These are phyloP conservation scores for Sialis lutaria DNA, from an alignment of 2,888 invertebrate genomes.

Conservation along the genomic window DNA sequence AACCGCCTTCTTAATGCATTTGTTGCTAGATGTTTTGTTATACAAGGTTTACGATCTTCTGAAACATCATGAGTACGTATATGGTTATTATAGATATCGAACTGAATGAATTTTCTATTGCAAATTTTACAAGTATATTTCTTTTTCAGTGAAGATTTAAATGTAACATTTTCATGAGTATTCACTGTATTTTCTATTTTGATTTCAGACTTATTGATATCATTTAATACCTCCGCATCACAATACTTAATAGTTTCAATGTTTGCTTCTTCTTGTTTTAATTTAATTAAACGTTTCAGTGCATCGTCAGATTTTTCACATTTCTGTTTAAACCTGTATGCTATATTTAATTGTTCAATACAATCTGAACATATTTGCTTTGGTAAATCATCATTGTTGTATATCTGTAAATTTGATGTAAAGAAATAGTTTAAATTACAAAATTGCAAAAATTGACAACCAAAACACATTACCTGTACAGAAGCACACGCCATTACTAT, in stretches of 20 bases:
- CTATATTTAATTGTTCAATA: neutral
- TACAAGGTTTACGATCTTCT: neutral
- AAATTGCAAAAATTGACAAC: too few species aligned
- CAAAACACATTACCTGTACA: neutral
- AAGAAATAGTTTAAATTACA: too few species aligned
- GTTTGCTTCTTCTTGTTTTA: neutral
- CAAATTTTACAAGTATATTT: constrained; percentile 8
- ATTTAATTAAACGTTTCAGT: neutral
- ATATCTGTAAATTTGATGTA: neutral
- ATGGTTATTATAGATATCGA: constrained; percentile 6
- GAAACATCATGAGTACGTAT: neutral
- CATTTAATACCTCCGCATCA: neutral
- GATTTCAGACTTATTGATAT: neutral
- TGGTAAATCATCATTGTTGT: neutral
- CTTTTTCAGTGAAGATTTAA: constrained; percentile 7
- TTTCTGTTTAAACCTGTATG: neutral
- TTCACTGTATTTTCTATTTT: neutral
- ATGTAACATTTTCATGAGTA: constrained; percentile 5
- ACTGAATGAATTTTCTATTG: constrained; percentile 7
- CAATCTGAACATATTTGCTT: neutral
- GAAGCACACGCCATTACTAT: neutral
- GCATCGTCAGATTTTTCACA: neutral
- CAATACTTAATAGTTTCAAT: neutral
- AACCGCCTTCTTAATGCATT: neutral
- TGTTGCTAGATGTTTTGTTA: neutral